These are phyloP conservation scores for Amiota communis DNA, from an alignment of 2,888 invertebrate genomes.

Conservation along the genomic window DNA sequence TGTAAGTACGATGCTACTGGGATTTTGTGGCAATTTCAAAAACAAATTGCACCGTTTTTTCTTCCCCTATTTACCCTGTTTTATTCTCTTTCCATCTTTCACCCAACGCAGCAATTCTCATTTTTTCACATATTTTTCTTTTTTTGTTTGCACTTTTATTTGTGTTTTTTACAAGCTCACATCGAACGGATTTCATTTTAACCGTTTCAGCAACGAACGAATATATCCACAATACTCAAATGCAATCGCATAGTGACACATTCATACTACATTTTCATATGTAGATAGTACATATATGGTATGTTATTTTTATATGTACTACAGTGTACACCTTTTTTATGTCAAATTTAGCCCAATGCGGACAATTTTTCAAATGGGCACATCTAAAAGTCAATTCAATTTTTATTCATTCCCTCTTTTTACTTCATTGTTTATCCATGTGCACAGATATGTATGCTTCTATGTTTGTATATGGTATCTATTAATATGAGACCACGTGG, in stretches of 20 bases:
- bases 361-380: constrained; percentile 1
- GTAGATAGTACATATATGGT: too few species aligned
- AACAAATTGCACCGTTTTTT: constrained; percentile 66
- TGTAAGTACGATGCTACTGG: constrained; percentile 49
- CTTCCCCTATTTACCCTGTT: constrained; percentile 52
- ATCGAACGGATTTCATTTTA: constrained; percentile 66
- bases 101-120: too few species aligned
- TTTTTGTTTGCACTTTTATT: background rate
- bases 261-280: too few species aligned
- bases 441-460: too few species aligned
- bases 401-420: background rate
- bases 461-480: too few species aligned
- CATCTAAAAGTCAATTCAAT: background rate
- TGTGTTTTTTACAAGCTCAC: constrained; percentile 53
- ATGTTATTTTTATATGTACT: background rate
- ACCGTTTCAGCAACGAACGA: constrained; percentile 58
- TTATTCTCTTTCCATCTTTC: background rate
- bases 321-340: background rate
- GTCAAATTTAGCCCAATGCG: background rate
- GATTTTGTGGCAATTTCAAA: constrained; percentile 68
- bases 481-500: too few species aligned
- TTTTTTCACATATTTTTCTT: constrained; percentile 23
- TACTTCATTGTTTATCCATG: background rate
- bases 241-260: constrained; percentile 52
- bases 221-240: constrained; percentile 68